Percentiles rank a stretch among this genome's conserved stretches.
These are phyloP conservation scores for Nyctalus aviator DNA, from an alignment of 2,797 vertebrate species.

Conservation along the genomic window DNA sequence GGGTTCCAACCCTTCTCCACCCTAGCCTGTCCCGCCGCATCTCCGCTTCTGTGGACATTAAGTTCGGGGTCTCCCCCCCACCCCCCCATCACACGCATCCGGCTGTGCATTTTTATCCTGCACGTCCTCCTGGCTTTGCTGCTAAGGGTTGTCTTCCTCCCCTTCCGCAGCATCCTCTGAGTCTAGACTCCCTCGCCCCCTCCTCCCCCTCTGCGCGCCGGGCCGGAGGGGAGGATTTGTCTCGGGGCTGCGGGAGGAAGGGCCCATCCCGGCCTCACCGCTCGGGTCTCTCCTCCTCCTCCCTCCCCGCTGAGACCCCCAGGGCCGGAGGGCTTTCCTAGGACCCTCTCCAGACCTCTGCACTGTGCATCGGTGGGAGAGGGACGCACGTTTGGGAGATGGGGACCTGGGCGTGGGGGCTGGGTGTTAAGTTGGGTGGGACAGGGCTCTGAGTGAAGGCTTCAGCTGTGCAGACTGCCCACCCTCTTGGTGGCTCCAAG, in stretches of 20 bases:
- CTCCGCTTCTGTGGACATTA: neutral
- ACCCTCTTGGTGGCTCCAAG: conserved; percentile 23
- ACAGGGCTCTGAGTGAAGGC: neutral
- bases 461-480: neutral
- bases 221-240: neutral
- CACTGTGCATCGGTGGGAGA: conserved; percentile 20
- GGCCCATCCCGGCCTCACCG: neutral
- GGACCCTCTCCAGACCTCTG: neutral
- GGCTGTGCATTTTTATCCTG: neutral
- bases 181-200: neutral
- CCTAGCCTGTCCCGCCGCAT: neutral
- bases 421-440: neutral
- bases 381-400: neutral
- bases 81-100: too few relatives aligned
- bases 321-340: neutral
- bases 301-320: neutral
- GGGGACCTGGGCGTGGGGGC: neutral
- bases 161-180: neutral
- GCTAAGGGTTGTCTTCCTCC: conserved; percentile 29
- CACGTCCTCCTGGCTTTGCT: neutral
- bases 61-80: neutral
- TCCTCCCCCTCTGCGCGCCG: neutral
- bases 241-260: neutral
- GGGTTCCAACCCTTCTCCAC: neutral
- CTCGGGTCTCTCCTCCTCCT: neutral